Evolutionary conservation across 1,140 invertebrate species (phyloP).

Genomic region (Zeugodacus cucurbitae): DNA sequence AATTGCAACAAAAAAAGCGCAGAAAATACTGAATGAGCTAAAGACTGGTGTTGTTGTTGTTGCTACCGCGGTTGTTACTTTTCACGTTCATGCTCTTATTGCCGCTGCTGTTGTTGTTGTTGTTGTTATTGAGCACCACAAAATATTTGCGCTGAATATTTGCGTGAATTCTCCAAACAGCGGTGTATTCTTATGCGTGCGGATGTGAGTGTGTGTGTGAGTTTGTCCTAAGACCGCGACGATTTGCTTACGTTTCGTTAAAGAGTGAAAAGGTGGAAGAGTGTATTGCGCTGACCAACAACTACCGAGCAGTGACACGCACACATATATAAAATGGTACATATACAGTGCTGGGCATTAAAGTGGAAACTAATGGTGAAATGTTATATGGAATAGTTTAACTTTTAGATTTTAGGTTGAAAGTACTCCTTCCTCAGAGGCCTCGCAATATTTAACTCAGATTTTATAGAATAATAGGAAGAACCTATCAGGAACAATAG

Average conservation of each 20-base stretch:
- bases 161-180: slow-evolving; percentile 26
- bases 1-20: background rate
- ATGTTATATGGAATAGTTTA: too few species aligned
- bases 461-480: too few species aligned
- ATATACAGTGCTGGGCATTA: background rate
- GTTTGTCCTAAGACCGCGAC: background rate
- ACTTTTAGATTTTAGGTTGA: too few species aligned
- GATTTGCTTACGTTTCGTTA: background rate
- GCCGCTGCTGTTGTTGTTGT: background rate
- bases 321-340: background rate
- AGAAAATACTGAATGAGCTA: background rate
- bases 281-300: background rate
- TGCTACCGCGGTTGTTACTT: background rate
- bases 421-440: too few species aligned
- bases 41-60: background rate
- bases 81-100: background rate
- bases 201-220: background rate
- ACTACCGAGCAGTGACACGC: background rate
- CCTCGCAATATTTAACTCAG: too few species aligned
- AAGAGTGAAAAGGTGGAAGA: background rate
- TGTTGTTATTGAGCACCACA: background rate
- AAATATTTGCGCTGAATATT: slow-evolving; percentile 40
- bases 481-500: too few species aligned
- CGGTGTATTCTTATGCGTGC: background rate
- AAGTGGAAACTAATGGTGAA: background rate